These are phyloP conservation scores for Ammodytes marinus DNA, from an alignment of 2,113 vertebrate species.

Conservation along the genomic window DNA sequence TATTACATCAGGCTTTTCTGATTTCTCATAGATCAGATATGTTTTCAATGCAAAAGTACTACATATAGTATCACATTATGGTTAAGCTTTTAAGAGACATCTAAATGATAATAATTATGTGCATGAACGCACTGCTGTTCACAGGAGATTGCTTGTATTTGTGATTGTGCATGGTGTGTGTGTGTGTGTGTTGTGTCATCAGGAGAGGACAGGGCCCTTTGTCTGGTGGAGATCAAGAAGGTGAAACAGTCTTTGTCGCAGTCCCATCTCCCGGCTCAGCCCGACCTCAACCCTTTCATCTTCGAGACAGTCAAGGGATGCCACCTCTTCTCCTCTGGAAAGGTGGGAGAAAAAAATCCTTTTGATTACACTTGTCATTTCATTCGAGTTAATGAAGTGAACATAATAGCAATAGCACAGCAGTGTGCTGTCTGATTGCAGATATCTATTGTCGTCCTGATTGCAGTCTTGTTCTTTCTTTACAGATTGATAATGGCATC, in stretches of 20 bases:
- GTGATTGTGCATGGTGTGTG: conserved; percentile 14
- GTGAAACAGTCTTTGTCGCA: conserved; percentile 97
- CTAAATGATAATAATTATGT: neutral
- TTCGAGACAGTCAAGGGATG: conserved; percentile 98
- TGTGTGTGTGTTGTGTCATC: conserved; percentile 46
- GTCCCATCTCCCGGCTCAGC: conserved; percentile 97
- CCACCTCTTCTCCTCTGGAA: conserved; percentile 96
- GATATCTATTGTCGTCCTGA: conserved; percentile 27
- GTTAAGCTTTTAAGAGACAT: neutral
- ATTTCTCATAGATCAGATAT: neutral
- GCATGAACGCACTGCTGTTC: neutral
- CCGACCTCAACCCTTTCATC: conserved; percentile 91
- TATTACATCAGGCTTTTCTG: neutral
- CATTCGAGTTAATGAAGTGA: conserved; percentile 51
- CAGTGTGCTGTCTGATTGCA: conserved; percentile 33
- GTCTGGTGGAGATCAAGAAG: conserved; percentile 96
- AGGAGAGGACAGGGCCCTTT: conserved; percentile 96
- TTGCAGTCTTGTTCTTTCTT: conserved; percentile 34
- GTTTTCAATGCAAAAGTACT: neutral
- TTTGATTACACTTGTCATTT: conserved; percentile 13
- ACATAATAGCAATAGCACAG: conserved; percentile 21
- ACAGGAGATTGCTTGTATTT: neutral
- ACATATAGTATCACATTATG: neutral
- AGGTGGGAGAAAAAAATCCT: conserved; percentile 82
- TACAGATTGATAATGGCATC: conserved; percentile 92